Evolutionary conservation across 1,140 invertebrate genomes (phyloP).

Genomic region (Triops longicaudatus): DNA sequence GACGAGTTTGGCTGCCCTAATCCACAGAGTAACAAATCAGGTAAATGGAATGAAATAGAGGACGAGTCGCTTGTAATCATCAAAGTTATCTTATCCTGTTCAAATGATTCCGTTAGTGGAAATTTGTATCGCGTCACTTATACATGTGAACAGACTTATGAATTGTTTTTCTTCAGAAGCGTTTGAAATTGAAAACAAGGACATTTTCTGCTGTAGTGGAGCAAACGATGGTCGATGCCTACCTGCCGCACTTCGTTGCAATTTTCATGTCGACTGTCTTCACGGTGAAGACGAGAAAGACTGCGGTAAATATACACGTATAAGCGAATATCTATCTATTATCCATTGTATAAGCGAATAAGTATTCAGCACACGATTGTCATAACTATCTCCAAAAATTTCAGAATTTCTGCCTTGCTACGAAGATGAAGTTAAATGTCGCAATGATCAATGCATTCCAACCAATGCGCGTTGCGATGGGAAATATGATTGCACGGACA

Average conservation of each 20-base stretch:
- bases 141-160: no score
- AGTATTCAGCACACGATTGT: no score
- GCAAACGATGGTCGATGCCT: constrained; percentile 40
- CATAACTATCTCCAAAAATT: no score
- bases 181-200: background rate
- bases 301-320: constrained; percentile 36
- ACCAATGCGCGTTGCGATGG: constrained; percentile 36
- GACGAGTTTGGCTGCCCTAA: constrained; percentile 43
- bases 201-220: constrained; percentile 26
- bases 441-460: constrained; percentile 41
- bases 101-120: no score
- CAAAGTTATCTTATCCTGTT: no score
- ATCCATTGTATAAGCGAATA: no score
- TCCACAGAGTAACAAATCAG: background rate
- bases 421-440: constrained; percentile 35
- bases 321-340: no score
- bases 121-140: no score
- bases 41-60: background rate
- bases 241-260: constrained; percentile 36
- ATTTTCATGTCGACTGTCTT: constrained; percentile 41
- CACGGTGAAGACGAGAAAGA: constrained; percentile 42
- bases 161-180: no score
- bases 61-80: no score
- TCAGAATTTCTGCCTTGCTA: constrained; percentile 29
- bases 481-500: constrained; percentile 41